Evolutionary conservation across 2,113 vertebrate genomes (phyloP).

Genomic region (western clawed frog (Xenopus tropicalis)): DNA sequence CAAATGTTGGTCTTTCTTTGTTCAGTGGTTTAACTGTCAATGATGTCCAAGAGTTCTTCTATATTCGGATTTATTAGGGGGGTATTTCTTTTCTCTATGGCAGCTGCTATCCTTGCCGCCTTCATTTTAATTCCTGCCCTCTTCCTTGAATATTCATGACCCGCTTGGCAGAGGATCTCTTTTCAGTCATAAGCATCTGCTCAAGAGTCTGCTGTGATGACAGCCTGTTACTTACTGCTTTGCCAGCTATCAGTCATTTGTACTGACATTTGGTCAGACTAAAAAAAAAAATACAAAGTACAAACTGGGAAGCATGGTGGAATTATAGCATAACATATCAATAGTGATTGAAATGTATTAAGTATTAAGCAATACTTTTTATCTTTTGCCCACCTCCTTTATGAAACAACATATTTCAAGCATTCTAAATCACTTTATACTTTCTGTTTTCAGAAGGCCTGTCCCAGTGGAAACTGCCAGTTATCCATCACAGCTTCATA

Average conservation of each 20-base stretch:
- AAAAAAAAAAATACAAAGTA: background rate
- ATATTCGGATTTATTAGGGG: conserved; percentile 28
- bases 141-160: conserved; percentile 43
- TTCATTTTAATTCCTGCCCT: conserved; percentile 32
- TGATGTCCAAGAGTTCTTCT: conserved; percentile 5
- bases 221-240: conserved; percentile 12
- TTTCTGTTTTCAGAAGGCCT: too few species aligned
- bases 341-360: too few species aligned
- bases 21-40: conserved; percentile 27
- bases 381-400: too few species aligned
- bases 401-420: too few species aligned
- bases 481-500: too few species aligned
- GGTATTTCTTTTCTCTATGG: conserved; percentile 12
- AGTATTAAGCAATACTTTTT: too few species aligned
- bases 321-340: too few species aligned
- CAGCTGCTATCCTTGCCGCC: conserved; percentile 28
- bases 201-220: conserved; percentile 30
- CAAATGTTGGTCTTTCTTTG: conserved; percentile 35
- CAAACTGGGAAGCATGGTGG: too few species aligned
- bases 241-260: conserved; percentile 31
- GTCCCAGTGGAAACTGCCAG: too few species aligned
- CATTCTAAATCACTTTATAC: too few species aligned
- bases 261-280: conserved; percentile 25
- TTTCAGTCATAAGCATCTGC: conserved; percentile 41
- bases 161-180: conserved; percentile 38